Base-by-base conservation (phyloP, 2,888 invertebrate genomes). In the Eupithecia pulchellata region DNA sequence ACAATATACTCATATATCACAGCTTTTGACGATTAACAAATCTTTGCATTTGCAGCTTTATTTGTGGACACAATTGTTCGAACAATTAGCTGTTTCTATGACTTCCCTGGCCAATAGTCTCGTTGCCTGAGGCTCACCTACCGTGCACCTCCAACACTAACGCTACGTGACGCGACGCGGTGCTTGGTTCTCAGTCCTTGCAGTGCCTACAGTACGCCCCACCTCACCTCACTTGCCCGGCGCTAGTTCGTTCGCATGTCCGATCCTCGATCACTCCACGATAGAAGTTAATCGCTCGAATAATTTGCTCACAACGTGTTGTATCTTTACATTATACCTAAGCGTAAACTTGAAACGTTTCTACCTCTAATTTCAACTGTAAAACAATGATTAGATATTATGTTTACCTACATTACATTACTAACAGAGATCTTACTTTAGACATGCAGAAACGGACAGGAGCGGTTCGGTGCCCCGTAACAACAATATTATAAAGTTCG, bases 21-120 rank as follows among this genome's bases (percentile, higher is more conserved):
- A 94, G 94, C 93, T 93, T 94, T 94, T 94, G 94, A 94, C 94
- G 94, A 93, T 93, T 77, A 92, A 93, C 92, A 92, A 93, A 93
- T 92, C 91, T 93, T 93, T 93, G 93, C 94, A 92, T 91, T 93
- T 92, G 92, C 90, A 92, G 93, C 91, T 93, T 91, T 85, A 87
- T 75, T 80, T 75, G 92, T 90, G 91, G 91, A 91, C 90, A 87
- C 84, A 88, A 92, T 91, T 87, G 84, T 92, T 91, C 93, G 93
- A 93, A 92, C 93, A 89, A 92, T 90, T 86, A 89, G 86, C 88
- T 82, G 82, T 79, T 74, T 71, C 76, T 66, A 66, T 75, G 72
- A 77, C 73, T 69, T 77, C 80, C 81, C 80, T 82, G 66, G 47
- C 52, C 60, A 62, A 62, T 57, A 20, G 11, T 42, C 42, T 42